phyloP scores from a whole-genome alignment of 2,113 vertebrate species.

The Oophaga pumilio region DNA sequence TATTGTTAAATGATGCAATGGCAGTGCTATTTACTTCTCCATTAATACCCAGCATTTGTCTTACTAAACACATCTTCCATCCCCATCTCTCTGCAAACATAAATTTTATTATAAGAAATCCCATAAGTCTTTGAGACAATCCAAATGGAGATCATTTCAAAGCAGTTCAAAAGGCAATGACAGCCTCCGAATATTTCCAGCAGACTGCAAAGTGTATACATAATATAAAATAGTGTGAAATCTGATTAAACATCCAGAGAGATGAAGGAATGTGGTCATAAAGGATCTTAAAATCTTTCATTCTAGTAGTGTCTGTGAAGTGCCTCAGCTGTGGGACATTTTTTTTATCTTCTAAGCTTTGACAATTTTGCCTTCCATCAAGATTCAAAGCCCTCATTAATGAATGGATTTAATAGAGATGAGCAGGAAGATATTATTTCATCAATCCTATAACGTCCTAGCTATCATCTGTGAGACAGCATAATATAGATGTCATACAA shows the following conservation, averaged over 20 bases:
- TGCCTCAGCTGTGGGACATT: not conserved
- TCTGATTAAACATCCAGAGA: constrained; percentile 5
- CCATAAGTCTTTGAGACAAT: not conserved
- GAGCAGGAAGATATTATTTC: not conserved
- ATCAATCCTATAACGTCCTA: not conserved
- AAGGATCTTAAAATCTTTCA: constrained; percentile 14
- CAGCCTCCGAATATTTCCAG: constrained; percentile 13
- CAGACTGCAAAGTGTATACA: not conserved
- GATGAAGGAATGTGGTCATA: constrained; percentile 2
- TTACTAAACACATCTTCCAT: not conserved
- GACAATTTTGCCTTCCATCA: not conserved
- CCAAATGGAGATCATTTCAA: not conserved
- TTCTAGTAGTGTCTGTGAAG: constrained; percentile 15
- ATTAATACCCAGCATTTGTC: not conserved
- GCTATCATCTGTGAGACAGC: not conserved
- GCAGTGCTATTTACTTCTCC: not conserved
- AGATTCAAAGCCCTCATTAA: not conserved
- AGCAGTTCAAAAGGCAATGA: not conserved
- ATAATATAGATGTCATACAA: not conserved
- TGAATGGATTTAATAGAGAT: constrained; percentile 17
- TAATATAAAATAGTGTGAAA: constrained; percentile 5
- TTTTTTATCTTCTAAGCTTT: constrained; percentile 12
- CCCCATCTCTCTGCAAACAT: not conserved
- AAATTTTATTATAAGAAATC: not conserved
- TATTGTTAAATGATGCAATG: not conserved